Evolutionary conservation across 2,888 invertebrate genomes (phyloP).

Genomic region (Lobophora halterata): DNA sequence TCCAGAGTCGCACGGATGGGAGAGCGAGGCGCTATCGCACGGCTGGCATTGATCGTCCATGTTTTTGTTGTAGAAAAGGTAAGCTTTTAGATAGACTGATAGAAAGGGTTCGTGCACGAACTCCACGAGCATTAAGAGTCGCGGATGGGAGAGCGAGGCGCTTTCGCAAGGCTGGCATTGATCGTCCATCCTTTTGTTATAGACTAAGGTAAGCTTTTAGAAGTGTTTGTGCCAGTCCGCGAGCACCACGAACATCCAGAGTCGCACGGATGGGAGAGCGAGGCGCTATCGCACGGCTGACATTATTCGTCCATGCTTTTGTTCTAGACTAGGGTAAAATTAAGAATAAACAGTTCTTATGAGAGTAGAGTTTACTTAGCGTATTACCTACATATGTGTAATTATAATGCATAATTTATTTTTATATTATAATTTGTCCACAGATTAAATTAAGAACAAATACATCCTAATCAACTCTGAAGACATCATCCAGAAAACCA

Average conservation of each 20-base stretch:
- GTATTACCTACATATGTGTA: too few species aligned
- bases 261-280: constrained; percentile 70
- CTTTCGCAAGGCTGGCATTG: too few species aligned
- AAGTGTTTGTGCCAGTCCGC: constrained; percentile 63
- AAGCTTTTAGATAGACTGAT: constrained; percentile 17
- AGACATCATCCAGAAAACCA: constrained; percentile 18
- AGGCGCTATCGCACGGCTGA: constrained; percentile 75
- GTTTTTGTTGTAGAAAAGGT: constrained; percentile 50
- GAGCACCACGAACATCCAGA: constrained; percentile 43
- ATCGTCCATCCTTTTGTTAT: too few species aligned
- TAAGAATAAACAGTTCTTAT: too few species aligned
- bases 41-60: constrained; percentile 69
- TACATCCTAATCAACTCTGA: constrained; percentile 29
- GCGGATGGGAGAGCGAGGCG: too few species aligned
- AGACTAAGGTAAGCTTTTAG: too few species aligned
- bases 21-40: constrained; percentile 70
- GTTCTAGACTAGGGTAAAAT: too few species aligned
- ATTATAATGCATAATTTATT: constrained; percentile 1
- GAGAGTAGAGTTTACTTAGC: too few species aligned
- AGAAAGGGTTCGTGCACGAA: too few species aligned
- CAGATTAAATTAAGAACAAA: constrained; percentile 37
- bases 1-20: constrained; percentile 63
- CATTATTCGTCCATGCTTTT: constrained; percentile 50
- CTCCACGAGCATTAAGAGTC: too few species aligned
- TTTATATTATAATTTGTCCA: constrained; percentile 23